A percentile compares a stretch with the other conserved stretches of the same genome.
Evolutionary conservation across 2,797 vertebrate species (phyloP).

Genomic region (Eulemur rubriventer): DNA sequence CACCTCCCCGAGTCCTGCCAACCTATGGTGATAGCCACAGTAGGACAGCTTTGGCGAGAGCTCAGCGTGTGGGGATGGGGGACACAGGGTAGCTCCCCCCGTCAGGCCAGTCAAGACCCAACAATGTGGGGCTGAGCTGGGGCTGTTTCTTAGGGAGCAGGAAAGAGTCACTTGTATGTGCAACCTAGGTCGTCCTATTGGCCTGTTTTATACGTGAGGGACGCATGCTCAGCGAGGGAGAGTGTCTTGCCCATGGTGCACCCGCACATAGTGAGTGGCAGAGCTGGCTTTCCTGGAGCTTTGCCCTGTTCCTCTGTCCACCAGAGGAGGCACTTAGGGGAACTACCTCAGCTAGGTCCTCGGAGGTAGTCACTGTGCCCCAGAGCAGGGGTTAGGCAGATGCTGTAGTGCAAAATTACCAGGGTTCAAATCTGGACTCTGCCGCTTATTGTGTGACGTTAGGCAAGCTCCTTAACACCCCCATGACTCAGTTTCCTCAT

Average conservation of each 20-base stretch:
- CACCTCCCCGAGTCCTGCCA: neutral
- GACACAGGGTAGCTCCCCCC: neutral
- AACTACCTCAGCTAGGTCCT: neutral
- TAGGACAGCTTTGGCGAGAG: neutral
- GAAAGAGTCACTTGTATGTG: neutral
- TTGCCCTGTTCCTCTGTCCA: neutral
- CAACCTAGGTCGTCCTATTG: neutral
- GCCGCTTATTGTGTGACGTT: neutral
- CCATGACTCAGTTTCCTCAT: conserved; percentile 25
- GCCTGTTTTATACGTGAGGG: neutral
- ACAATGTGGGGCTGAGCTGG: neutral
- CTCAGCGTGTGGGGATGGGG: neutral
- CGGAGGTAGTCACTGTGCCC: neutral
- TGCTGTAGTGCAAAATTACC: neutral
- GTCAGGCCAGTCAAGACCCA: neutral
- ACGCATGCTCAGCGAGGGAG: neutral
- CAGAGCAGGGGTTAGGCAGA: neutral
- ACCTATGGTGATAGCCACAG: neutral
- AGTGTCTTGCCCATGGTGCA: neutral
- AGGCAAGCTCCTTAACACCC: neutral
- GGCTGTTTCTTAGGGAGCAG: neutral
- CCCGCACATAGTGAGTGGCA: neutral
- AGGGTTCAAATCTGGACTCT: neutral
- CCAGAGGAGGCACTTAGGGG: neutral
- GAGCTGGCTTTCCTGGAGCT: neutral